Base-by-base conservation (phyloP, 2,113 vertebrate genomes). In the Neotoma lepida region DNA sequence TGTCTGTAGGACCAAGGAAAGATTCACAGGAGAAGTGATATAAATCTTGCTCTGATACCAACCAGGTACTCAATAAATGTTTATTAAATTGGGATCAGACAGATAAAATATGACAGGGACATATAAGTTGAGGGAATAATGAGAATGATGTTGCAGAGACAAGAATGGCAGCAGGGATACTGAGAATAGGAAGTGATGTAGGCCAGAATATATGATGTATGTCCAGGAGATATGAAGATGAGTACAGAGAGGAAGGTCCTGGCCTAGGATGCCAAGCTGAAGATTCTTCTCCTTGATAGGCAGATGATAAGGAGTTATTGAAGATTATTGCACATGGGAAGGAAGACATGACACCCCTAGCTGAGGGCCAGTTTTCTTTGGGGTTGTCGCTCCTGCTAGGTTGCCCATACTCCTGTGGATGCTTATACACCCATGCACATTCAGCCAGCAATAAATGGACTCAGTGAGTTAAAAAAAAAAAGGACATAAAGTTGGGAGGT, bases 31-130 rank as follows among this genome's bases (percentile, higher is more conserved):
- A 1, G 46, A 92, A 90, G 35, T 92, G 68, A 92, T 88, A 35
- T 73, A 49, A n/a, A 85, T 70, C 6, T 88, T 35, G 8, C 26
- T 91, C 7, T 94, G 86, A 30, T 68, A 78, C 18, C 88, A 90
- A 95, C 70, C 51, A 93, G 24, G 51, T 73, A 35, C 5, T 64
- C 35, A 92, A 90, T 68, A 86, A 90, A 93, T 76, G 70, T 87
- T 84, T 89, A 91, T 89, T 91, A 74, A 94, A 76, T 80, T 85
- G n/a, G 51, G 2, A 17, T 74, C 76, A 68, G 51, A 70, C 6
- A 64, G n/a, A 71, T 76, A 54, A 44, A 88, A 84, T 92, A 71
- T 81, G 58, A 73, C 4, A 88, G 95, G n/a, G 56, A 15, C 22
- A 78, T 77, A 8, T 24, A 82, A 54, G 39, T 68, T 30, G 33